Evolutionary conservation across 1,140 invertebrate species (phyloP).

Genomic region (Scaptomyza montana): DNA sequence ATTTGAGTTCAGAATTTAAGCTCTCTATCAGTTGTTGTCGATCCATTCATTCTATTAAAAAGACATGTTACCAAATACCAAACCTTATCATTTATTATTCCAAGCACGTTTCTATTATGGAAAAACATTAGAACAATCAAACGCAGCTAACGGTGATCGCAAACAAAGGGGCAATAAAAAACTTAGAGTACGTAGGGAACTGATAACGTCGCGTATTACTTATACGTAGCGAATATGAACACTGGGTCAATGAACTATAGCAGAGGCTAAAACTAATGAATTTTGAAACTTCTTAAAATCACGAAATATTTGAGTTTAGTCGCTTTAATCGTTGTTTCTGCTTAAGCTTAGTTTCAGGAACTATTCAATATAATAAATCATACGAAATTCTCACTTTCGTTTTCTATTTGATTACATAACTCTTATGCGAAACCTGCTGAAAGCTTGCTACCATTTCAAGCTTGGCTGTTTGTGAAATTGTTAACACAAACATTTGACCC

Average conservation of each 20-base stretch:
- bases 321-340: not conserved
- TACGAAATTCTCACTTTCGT: conserved; percentile 60
- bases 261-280: not conserved
- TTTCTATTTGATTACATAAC: conserved; percentile 60
- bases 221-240: conserved; percentile 50
- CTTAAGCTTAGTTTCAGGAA: conserved; percentile 6
- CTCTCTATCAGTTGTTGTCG: not conserved
- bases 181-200: conserved; percentile 64
- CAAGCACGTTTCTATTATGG: conserved; percentile 75
- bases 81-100: conserved; percentile 7
- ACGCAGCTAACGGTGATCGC: conserved; percentile 62
- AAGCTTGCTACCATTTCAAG: not conserved
- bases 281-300: not conserved
- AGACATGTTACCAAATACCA: conserved; percentile 6
- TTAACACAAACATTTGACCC: conserved; percentile 24
- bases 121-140: conserved; percentile 45
- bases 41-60: conserved; percentile 9
- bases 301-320: too few relatives aligned
- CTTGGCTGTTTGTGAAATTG: conserved; percentile 9
- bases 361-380: conserved; percentile 42
- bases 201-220: conserved; percentile 51
- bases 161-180: conserved; percentile 58
- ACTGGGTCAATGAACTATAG: conserved; percentile 69
- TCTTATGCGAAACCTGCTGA: not conserved
- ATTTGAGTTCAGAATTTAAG: conserved; percentile 38